These are phyloP conservation scores for Psettodes erumei DNA, from an alignment of 2,113 vertebrate species.

Conservation along the genomic window DNA sequence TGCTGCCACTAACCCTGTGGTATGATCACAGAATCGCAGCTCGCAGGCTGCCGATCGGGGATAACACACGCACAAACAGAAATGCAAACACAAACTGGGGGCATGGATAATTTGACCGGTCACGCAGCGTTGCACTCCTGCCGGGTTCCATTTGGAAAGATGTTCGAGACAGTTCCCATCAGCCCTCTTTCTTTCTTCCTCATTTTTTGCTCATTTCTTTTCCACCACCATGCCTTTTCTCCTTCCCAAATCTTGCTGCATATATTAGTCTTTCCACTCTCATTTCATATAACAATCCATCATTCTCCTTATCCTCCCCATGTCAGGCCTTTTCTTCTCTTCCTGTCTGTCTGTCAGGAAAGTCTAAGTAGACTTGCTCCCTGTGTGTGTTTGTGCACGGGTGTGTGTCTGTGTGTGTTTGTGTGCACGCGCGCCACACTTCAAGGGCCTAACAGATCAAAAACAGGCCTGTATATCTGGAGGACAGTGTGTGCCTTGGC, in stretches of 20 bases:
- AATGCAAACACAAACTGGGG: conserved; percentile 57
- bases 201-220: conserved; percentile 9
- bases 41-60: conserved; percentile 71
- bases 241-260: background rate
- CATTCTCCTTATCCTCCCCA: background rate
- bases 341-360: conserved; percentile 20
- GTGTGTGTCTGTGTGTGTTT: background rate
- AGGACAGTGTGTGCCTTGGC: conserved; percentile 69
- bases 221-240: background rate
- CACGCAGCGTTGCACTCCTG: conserved; percentile 48
- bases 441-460: conserved; percentile 65
- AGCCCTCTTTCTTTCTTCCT: conserved; percentile 28
- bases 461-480: conserved; percentile 62
- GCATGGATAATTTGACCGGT: conserved; percentile 65
- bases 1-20: conserved; percentile 63
- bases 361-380: conserved; percentile 13
- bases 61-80: conserved; percentile 59
- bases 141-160: conserved; percentile 60
- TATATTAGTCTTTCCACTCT: background rate
- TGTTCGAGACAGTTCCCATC: conserved; percentile 43
- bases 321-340: conserved; percentile 31
- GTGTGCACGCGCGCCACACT: conserved; percentile 27
- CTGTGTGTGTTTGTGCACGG: background rate
- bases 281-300: background rate
- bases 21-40: conserved; percentile 73